Conservation (phyloP, 1,140 invertebrate species). For the Solen grandis region DNA sequence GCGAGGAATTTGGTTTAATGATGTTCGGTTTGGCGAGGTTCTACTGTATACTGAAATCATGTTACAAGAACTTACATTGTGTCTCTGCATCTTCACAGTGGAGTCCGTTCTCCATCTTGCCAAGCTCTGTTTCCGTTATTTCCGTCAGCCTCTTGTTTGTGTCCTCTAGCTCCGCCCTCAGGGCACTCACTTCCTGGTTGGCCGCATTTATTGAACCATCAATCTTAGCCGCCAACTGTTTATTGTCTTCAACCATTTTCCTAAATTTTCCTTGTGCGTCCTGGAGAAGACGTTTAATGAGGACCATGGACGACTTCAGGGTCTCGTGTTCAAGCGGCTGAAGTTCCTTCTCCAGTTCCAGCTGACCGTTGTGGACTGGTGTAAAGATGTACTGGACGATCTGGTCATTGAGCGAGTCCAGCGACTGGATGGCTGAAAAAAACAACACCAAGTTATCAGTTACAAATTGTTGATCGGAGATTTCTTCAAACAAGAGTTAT, state of each 20-base stretch:
- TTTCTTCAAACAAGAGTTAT: neutral
- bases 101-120: constrained; percentile 56
- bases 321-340: constrained; percentile 75
- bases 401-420: constrained; percentile 81
- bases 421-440: constrained; percentile 81
- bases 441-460: constrained; percentile 3
- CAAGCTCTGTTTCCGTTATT: constrained; percentile 58
- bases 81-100: constrained; percentile 41
- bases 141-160: constrained; percentile 80
- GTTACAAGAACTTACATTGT: constrained; percentile 48
- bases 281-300: constrained; percentile 80
- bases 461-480: neutral
- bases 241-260: constrained; percentile 88
- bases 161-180: constrained; percentile 83
- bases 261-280: constrained; percentile 85
- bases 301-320: constrained; percentile 79
- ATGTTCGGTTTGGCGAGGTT: no score
- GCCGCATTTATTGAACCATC: constrained; percentile 85
- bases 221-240: constrained; percentile 84
- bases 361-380: constrained; percentile 59
- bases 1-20: no score
- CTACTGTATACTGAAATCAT: no score
- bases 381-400: constrained; percentile 81
- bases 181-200: constrained; percentile 83
- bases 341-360: constrained; percentile 67